Conservation (phyloP, 2,888 invertebrate genomes). For the Cremastobaeus sp. region DNA sequence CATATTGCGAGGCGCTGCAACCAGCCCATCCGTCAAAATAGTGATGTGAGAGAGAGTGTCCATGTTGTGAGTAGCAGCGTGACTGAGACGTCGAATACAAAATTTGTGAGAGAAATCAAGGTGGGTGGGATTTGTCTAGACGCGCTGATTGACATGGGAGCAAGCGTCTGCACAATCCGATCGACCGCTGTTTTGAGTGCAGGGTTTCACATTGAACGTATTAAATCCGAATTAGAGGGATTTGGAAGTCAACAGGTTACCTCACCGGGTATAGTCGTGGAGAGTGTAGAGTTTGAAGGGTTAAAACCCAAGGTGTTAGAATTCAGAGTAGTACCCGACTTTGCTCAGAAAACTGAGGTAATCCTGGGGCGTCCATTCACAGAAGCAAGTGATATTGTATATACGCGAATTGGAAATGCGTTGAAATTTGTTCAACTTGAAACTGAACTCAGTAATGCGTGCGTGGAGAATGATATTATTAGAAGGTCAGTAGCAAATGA, state of each 20-base stretch:
- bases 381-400: constrained; percentile 10
- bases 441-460: too few relatives aligned
- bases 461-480: neutral
- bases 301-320: neutral
- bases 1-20: constrained; percentile 15
- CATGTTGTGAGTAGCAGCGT: neutral
- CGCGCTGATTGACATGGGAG: constrained; percentile 43
- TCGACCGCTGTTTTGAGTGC: constrained; percentile 18
- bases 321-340: constrained; percentile 9
- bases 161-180: constrained; percentile 37
- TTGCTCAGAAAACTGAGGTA: constrained; percentile 20
- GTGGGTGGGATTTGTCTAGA: neutral
- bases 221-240: neutral
- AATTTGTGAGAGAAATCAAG: constrained; percentile 10
- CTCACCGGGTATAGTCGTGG: neutral
- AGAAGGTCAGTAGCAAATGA: neutral
- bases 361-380: constrained; percentile 47
- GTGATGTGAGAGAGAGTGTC: neutral
- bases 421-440: neutral
- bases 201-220: neutral
- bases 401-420: neutral
- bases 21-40: too few relatives aligned
- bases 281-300: neutral
- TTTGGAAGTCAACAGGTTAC: neutral
- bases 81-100: neutral